A percentile compares a stretch with the other conserved stretches of the same genome.
Evolutionary conservation across 2,797 vertebrate species (phyloP).

Genomic region (Lagorchestes hirsutus): DNA sequence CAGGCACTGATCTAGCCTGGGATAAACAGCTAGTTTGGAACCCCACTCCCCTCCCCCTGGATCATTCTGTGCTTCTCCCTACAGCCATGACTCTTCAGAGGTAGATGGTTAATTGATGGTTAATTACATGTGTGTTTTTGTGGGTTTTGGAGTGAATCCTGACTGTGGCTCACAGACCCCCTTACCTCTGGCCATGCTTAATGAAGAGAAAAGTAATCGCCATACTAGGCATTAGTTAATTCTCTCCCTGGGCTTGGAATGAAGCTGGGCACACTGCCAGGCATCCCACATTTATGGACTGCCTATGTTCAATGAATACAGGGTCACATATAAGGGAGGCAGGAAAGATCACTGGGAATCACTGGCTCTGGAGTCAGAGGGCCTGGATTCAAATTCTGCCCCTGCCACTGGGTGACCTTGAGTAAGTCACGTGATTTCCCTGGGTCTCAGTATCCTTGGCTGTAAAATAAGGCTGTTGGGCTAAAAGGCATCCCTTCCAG

Average conservation of each 20-base stretch:
- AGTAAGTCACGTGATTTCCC: neutral
- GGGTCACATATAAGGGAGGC: neutral
- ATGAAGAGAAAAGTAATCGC: neutral
- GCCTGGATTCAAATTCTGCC: neutral
- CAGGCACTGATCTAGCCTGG: neutral
- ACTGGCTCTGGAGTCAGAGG: neutral
- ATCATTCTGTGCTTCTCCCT: neutral
- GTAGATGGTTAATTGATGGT: neutral
- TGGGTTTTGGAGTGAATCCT: neutral
- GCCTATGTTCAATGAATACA: neutral
- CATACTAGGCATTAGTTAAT: neutral
- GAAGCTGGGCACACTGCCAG: neutral
- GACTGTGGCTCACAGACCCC: neutral
- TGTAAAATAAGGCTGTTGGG: neutral
- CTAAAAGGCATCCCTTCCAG: neutral
- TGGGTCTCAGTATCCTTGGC: neutral
- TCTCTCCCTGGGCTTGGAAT: neutral
- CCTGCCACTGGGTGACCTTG: neutral
- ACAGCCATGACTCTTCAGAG: neutral
- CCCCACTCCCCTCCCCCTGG: neutral
- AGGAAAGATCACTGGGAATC: neutral
- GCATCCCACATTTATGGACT: neutral
- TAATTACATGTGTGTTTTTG: neutral
- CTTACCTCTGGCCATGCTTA: neutral
- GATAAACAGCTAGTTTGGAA: neutral